Conservation (phyloP, 2,113 vertebrate genomes). For the Bujurquina vittata region DNA sequence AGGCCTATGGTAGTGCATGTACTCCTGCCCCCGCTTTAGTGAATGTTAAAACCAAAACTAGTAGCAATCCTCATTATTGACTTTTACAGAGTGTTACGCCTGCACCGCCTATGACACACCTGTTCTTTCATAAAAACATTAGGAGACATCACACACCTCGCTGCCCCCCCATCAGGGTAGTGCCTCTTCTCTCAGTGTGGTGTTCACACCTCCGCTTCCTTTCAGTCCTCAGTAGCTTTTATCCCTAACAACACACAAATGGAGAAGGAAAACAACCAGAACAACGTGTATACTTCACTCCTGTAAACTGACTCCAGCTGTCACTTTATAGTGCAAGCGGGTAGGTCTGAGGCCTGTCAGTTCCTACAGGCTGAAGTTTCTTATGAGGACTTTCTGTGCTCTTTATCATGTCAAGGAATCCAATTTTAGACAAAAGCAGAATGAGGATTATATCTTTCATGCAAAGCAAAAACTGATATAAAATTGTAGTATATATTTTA, state of each 20-base stretch:
- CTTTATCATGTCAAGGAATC: not conserved
- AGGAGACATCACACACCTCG: conserved; percentile 54
- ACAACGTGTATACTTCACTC: conserved; percentile 61
- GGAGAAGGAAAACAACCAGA: conserved; percentile 79
- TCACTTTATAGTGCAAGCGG: conserved; percentile 28
- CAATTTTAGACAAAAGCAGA: not conserved
- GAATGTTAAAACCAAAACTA: conserved; percentile 2
- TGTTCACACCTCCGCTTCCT: conserved; percentile 80
- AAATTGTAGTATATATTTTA: not conserved
- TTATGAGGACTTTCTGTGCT: not conserved
- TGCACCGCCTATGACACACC: conserved; percentile 62
- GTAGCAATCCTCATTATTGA: conserved; percentile 45
- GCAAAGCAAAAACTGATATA: not conserved
- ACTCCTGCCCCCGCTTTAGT: not conserved
- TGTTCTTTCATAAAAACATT: conserved; percentile 80
- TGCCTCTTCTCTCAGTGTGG: conserved; percentile 52
- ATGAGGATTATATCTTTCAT: not conserved
- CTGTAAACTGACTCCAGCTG: conserved; percentile 57
- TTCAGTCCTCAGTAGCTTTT: conserved; percentile 59
- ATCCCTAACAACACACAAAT: conserved; percentile 64
- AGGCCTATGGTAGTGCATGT: conserved; percentile 11
- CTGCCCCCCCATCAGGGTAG: conserved; percentile 45
- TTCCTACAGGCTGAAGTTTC: not conserved
- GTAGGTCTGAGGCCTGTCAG: conserved; percentile 3
- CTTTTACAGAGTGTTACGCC: conserved; percentile 43